Evolutionary conservation across 2,888 invertebrate species (phyloP), one percentile per base, ranked within the genome.

Genomic region (Tetramorium bicarinatum): DNA sequence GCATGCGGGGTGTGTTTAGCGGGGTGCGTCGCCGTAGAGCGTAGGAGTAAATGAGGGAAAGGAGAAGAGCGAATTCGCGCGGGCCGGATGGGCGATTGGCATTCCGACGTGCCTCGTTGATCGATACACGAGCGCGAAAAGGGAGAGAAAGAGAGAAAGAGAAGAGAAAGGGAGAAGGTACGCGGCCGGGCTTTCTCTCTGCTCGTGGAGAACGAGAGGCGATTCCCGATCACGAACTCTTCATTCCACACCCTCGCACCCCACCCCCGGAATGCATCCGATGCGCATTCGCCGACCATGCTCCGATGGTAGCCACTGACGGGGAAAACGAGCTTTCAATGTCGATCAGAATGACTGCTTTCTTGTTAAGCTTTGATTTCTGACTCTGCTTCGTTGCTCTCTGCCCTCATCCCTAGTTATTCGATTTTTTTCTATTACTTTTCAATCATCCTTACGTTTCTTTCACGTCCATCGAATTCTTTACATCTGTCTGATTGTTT

Each of bases 1-100:
- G 91, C 88, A 87, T 88, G 88, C 87, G 82, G 87, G 83, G 87
- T 90, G 88, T 89, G 88, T 92, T 92, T 91, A 89, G 87, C 86
- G 87, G 85, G 82, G 85, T 79, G 56, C 89, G 87, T 91, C 90
- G 86, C 84, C 87, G 87, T 83, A 76, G 83, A 85, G 87, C 85
- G 89, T 56, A 84, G 76, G 83, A 88, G 88, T 88, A 89, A 88
- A 87, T 87, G 85, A 79, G 69, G 38, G 75, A 85, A 87, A 85
- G 87, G 25, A 25, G 7, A 84, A 87, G 84, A 83, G 81, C 34
- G 81, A 59, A 84, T 85, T 49, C 18, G 84, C 82, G 67, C 77
- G 64, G 76, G 64, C 49, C 69, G 62, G 54, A 62, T 54, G 69
- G 69, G 49, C 59, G 56, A 82, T 77, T 59, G 64, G 52, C 80